Conservation (phyloP, 1,140 invertebrate species). For the Calephelis virginiensis region DNA sequence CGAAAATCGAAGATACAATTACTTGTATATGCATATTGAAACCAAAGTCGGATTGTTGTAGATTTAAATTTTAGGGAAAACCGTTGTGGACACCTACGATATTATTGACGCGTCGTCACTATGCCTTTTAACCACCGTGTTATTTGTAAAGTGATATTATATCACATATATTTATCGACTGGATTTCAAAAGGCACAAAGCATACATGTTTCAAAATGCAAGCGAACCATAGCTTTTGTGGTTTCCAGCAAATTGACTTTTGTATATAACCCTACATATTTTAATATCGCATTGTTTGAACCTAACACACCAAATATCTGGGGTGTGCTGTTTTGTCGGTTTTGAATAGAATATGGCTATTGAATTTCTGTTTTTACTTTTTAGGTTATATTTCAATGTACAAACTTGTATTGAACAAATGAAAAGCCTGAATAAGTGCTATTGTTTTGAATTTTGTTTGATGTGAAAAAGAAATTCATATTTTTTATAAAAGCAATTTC, state of each 20-base stretch:
- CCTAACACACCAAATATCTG: constrained; percentile 14
- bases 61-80: too few species aligned
- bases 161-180: neutral
- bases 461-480: neutral
- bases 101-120: too few species aligned
- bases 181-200: constrained; percentile 24
- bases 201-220: constrained; percentile 35
- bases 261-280: constrained; percentile 38
- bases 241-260: constrained; percentile 45
- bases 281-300: constrained; percentile 40
- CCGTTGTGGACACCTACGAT: too few species aligned
- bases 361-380: constrained; percentile 37
- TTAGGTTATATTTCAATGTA: constrained; percentile 7
- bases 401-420: constrained; percentile 1
- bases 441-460: neutral
- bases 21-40: too few species aligned
- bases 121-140: too few species aligned
- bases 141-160: neutral
- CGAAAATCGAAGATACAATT: too few species aligned
- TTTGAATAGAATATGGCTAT: constrained; percentile 25
- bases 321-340: constrained; percentile 9
- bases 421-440: neutral
- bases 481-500: too few species aligned
- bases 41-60: too few species aligned
- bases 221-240: constrained; percentile 32